Evolutionary conservation across 2,113 vertebrate species (phyloP), one percentile per base, ranked within the genome.

Genomic region (Vulpes ferrilata): DNA sequence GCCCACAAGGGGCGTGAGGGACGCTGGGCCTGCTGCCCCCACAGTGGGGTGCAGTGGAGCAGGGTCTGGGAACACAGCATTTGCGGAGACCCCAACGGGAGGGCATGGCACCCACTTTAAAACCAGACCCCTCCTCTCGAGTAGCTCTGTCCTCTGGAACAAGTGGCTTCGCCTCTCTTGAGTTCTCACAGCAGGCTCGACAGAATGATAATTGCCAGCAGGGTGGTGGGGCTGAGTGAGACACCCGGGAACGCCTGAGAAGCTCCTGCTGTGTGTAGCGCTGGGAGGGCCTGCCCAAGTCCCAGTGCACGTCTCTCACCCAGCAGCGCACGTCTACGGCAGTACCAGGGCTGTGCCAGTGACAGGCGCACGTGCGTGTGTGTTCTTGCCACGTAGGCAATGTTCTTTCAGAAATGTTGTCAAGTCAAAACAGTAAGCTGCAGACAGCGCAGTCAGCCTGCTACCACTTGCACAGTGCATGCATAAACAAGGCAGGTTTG

Each of bases 391-490:
- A 16, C 2, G 16, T 79, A 35, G 55, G 32, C 32, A 74, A 80
- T 30, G 71, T 91, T 83, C 43, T 62, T 73, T 4, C 65, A 51
- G 76, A 87, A 90, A 79, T 73, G 23, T 51, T 78, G 43, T 67
- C 59, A 81, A 81, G 35, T 80, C 62, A 91, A 79, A 90, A 87
- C 85, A 84, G 30, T 55, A 96, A 81, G 15, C 62, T 90, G 57
- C 15, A 51, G 81, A 71, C 20, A 90, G 35, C 0, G 2, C 9
- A 16, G 25, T 22, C 43, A n/a, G 43, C 76, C 12, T 67, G 38
- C 51, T 88, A 64, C 22, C 23, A 69, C 60, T 60, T 83, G 60
- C 62, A 16, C 4, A 43, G 17, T 65, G 10, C 7, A 51, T n/a
- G 20, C 74, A 25, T 30, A 62, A 73, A 89, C 27, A 83, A 11